Evolutionary conservation across 2,113 vertebrate species (phyloP), one percentile per base, ranked within the genome.

Genomic region (Plestiodon gilberti): DNA sequence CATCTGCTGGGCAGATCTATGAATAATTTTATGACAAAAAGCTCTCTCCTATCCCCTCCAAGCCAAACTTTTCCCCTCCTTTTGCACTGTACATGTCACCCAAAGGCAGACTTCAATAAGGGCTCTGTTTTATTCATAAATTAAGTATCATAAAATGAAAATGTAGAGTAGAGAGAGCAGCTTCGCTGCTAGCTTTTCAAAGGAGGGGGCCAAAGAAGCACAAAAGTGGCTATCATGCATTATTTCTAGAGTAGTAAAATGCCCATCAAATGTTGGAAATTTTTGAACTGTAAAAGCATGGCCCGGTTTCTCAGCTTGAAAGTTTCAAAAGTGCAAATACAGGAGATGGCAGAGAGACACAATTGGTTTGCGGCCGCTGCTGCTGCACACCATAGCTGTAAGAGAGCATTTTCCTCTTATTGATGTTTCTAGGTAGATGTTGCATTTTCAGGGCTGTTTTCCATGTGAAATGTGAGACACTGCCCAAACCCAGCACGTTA

Each of bases 1-100:
- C 94, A 94, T 93, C 95, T 95, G 95, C 93, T 93, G 64, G 20
- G 87, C 93, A 96, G 90, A 96, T 90, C 92, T 89, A 93, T 84
- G 89, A 92, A 93, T 92, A 91, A 94, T 89, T 94, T 92, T 90
- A 92, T 91, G 80, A 90, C 83, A 89, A 79, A 87, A 82, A 86
- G 64, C 78, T 59, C 84, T 85, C 87, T 78, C 82, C 91, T 88
- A 86, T 62, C 28, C 82, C 88, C 88, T 89, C 92, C 83, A 85
- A 87, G 91, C 59, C 10, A 67, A 65, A 40, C 38, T 61, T 65
- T 71, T 5, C 69, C 6, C 70, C 14, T 40, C 83, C 23, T 78
- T 52, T 52, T 89, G 77, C 52, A 84, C 0, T 75, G 28, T 22
- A 65, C 1, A 1, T 0, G 43, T 62, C 86, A 88, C 43, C 14